phyloP scores from a whole-genome alignment of 2,113 vertebrate species.

The Hystrix cristata region DNA sequence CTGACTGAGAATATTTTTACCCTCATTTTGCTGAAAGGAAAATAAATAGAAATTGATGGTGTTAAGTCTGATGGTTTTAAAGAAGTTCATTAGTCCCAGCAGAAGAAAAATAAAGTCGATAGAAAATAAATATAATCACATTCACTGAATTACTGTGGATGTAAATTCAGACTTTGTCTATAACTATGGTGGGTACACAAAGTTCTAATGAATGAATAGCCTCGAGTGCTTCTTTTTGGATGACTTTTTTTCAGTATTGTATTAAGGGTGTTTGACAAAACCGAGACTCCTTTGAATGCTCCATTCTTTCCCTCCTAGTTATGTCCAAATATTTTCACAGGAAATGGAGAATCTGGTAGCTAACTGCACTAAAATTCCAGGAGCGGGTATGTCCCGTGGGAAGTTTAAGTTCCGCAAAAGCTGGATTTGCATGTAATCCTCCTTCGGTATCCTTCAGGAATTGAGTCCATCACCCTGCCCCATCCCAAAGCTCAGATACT shows the following conservation, averaged over 20 bases:
- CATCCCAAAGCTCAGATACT: not conserved
- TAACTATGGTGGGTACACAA: not conserved
- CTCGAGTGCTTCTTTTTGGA: conserved; percentile 41
- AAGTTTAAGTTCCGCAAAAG: not conserved
- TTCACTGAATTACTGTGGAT: not conserved
- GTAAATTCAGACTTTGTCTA: not conserved
- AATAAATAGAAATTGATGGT: conserved; percentile 61
- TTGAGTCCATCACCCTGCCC: not conserved
- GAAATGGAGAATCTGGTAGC: not conserved
- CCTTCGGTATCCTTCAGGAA: too few species aligned
- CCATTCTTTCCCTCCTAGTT: not conserved
- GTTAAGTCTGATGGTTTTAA: conserved; percentile 27
- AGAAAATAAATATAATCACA: not conserved
- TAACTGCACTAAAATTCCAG: not conserved
- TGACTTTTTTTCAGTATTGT: not conserved
- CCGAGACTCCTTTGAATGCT: conserved; percentile 25
- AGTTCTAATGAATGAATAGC: conserved; percentile 37
- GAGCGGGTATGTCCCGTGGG: not conserved
- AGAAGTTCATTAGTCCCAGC: conserved; percentile 53
- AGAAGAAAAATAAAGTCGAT: not conserved
- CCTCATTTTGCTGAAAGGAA: conserved; percentile 51
- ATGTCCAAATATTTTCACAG: not conserved
- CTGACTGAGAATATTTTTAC: conserved; percentile 51
- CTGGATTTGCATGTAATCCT: not conserved
- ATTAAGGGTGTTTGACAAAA: conserved; percentile 2